Conservation (phyloP, 2,888 invertebrate species). For the Calameuta filiformis region DNA sequence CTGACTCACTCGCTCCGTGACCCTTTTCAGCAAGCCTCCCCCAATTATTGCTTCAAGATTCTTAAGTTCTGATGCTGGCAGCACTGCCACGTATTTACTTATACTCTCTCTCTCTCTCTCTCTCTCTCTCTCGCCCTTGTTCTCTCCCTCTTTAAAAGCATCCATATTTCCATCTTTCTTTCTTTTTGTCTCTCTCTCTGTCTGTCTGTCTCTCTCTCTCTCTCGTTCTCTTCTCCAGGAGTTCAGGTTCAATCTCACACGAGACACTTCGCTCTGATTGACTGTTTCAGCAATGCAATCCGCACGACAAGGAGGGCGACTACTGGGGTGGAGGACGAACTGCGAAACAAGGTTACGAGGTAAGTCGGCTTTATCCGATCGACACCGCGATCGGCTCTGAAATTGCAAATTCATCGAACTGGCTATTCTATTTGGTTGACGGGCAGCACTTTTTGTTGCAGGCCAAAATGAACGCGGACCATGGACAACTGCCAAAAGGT, state of each 20-base stretch:
- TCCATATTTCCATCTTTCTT: too few species aligned
- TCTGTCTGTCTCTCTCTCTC: constrained; percentile 1
- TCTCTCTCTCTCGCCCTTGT: constrained; percentile 1
- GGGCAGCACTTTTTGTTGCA: constrained; percentile 64
- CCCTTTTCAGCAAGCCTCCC: constrained; percentile 19
- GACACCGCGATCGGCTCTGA: not conserved
- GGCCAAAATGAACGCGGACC: constrained; percentile 70
- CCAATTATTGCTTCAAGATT: constrained; percentile 35
- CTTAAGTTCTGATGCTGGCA: too few species aligned
- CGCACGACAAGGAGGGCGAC: constrained; percentile 64
- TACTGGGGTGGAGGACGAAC: constrained; percentile 63
- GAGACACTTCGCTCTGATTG: too few species aligned
- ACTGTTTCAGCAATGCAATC: constrained; percentile 63
- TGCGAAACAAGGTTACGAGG: constrained; percentile 65
- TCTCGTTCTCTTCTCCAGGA: not conserved
- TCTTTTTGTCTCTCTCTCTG: not conserved
- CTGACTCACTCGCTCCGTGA: constrained; percentile 15
- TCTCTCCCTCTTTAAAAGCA: constrained; percentile 1
- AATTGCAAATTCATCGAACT: not conserved
- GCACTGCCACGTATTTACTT: too few species aligned
- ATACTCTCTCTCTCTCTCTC: constrained; percentile 13
- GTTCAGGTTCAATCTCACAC: too few species aligned
- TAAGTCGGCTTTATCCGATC: constrained; percentile 38
- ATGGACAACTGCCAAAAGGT: constrained; percentile 70
- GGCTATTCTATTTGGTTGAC: constrained; percentile 58